These are phyloP conservation scores for Drosophila paramelanica DNA, from an alignment of 2,888 invertebrate species.

Conservation along the genomic window DNA sequence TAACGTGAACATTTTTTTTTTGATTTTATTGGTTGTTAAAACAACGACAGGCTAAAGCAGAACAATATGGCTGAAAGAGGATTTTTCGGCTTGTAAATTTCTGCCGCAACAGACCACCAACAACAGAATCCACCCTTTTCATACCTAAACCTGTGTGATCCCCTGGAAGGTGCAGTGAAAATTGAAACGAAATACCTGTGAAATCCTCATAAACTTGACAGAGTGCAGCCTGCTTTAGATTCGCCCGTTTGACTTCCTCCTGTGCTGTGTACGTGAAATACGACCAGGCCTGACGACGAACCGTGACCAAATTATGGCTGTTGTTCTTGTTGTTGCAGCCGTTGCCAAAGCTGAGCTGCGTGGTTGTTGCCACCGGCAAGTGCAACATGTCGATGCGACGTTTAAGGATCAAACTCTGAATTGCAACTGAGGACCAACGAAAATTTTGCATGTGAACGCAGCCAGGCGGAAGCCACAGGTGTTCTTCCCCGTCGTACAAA, in stretches of 20 bases:
- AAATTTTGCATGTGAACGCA: conserved; percentile 41
- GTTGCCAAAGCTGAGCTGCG: conserved; percentile 29
- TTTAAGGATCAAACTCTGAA: conserved; percentile 61
- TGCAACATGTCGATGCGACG: conserved; percentile 64
- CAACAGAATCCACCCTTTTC: neutral
- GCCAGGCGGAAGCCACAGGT: conserved; percentile 68
- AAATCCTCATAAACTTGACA: conserved; percentile 75
- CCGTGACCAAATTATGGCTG: conserved; percentile 54
- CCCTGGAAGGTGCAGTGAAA: neutral
- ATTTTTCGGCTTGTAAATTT: neutral
- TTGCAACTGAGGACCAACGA: conserved; percentile 40
- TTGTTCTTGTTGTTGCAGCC: conserved; percentile 15
- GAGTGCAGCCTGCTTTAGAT: conserved; percentile 62
- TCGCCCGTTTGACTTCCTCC: conserved; percentile 54
- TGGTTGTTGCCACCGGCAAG: conserved; percentile 29
- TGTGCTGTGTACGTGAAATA: conserved; percentile 61
- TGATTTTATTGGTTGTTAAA: conserved; percentile 8
- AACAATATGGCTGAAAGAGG: conserved; percentile 2
- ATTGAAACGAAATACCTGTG: conserved; percentile 62
- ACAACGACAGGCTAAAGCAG: neutral
- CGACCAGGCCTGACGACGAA: conserved; percentile 57
- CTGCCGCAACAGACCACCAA: neutral
- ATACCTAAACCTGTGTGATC: conserved; percentile 11
- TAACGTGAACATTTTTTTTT: neutral
- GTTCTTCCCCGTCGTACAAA: conserved; percentile 25